phyloP scores from a whole-genome alignment of 2,797 vertebrate genomes.

The Sciurus carolinensis region DNA sequence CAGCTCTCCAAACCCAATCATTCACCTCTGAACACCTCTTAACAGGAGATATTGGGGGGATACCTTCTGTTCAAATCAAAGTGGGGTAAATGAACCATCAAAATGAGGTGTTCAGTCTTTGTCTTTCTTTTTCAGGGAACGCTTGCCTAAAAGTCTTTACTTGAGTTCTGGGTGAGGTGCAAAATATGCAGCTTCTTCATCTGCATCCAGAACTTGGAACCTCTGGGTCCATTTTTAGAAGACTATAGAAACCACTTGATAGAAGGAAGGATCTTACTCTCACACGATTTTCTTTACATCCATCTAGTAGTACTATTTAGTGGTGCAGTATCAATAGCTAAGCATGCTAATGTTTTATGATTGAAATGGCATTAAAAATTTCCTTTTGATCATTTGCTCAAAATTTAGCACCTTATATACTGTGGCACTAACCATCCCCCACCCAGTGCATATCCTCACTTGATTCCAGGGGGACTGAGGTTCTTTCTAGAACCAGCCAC shows the following conservation, averaged over 20 bases:
- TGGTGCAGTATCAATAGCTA: too few relatives aligned
- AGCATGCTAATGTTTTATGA: not conserved
- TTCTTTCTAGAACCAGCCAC: not conserved
- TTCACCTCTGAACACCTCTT: too few relatives aligned
- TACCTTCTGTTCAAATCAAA: too few relatives aligned
- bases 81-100: not conserved
- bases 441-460: fast-evolving
- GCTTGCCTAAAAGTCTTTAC: not conserved
- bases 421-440: not conserved
- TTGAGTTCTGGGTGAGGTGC: not conserved
- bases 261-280: not conserved
- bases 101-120: not conserved
- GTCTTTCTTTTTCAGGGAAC: not conserved
- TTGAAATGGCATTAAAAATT: not conserved
- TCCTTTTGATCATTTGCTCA: not conserved
- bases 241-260: not conserved
- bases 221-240: not conserved
- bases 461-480: not conserved
- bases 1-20: too few relatives aligned
- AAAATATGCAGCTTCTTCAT: not conserved
- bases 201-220: not conserved
- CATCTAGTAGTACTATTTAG: not conserved
- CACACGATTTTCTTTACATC: not conserved
- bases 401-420: too few relatives aligned
- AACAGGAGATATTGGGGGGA: too few relatives aligned